Conservation (phyloP, 1,140 invertebrate species). For the Himalopsyche phryganea region DNA sequence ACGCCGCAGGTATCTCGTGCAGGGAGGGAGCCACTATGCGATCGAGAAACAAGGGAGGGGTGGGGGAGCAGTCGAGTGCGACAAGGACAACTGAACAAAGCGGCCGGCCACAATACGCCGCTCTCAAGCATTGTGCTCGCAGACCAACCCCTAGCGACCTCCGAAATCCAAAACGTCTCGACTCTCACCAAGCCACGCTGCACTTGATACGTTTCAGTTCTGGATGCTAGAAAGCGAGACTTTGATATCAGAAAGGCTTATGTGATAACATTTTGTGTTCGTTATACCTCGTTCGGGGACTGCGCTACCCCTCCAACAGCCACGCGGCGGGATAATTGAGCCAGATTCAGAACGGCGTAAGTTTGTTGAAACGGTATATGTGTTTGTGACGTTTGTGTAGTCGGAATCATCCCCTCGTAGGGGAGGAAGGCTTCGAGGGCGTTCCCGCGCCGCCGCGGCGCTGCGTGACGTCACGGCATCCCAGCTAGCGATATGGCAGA, state of each 20-base stretch:
- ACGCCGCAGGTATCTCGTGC: constrained; percentile 19
- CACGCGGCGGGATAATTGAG: not conserved
- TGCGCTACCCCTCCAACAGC: constrained; percentile 28
- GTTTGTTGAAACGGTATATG: constrained; percentile 40
- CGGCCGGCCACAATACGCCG: constrained; percentile 28
- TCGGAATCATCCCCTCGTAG: constrained; percentile 31
- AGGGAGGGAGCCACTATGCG: no score
- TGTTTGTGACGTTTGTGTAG: constrained; percentile 35
- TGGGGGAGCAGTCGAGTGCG: constrained; percentile 33
- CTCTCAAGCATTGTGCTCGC: constrained; percentile 17
- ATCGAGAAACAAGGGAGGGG: constrained; percentile 32
- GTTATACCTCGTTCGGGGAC: not conserved
- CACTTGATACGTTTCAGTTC: constrained; percentile 7
- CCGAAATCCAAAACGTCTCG: not conserved
- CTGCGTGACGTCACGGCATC: constrained; percentile 16
- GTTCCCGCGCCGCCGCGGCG: constrained; percentile 28
- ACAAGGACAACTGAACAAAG: constrained; percentile 28
- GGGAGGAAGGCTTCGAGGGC: constrained; percentile 40
- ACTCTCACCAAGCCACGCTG: not conserved
- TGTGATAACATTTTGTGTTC: constrained; percentile 46
- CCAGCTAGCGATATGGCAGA: constrained; percentile 5
- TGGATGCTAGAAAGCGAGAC: not conserved
- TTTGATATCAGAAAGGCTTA: constrained; percentile 2
- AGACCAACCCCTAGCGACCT: constrained; percentile 11
- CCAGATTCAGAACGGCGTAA: constrained; percentile 39